Evolutionary conservation across 2,888 invertebrate genomes (phyloP), one percentile per base, ranked within the genome.

Genomic region (Eustalomyia histrio): DNA sequence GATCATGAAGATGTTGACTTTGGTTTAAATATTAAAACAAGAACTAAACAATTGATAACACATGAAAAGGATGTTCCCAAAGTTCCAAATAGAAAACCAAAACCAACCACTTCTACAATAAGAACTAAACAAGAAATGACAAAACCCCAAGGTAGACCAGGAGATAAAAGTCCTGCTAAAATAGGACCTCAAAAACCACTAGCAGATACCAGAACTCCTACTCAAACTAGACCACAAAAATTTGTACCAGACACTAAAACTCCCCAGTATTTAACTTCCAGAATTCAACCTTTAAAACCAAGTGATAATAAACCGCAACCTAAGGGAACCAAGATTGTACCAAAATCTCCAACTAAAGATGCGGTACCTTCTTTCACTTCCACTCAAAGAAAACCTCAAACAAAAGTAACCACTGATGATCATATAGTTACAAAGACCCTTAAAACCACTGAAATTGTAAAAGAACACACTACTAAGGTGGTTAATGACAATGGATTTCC

Each of bases 1-100:
- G 57, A 61, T 39, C 14, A 67, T 12, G 78, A 81, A 33, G 78
- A 74, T 17, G 64, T 78, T 29, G 81, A 78, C 55, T 60, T 71
- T 18, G 33, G 24, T 14, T 39, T 67, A 0, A 61, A 58, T 71
- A 21, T 75, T 10, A 81, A 68, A 29, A 78, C 24, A 14, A 71
- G 39, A 7, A 71, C 71, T 0, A 74, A 61, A n/a, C 71, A 81
- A 35, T 35, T 81, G 35, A 80, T 80, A 53, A 69, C 63, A 4
- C 63, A 80, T 12, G 76, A 80, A 55, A 76, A 76, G 50, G 24
- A 78, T 35, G n/a, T 33, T 12, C 55, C 75, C 6, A 6, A 9
- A 17, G 17, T 24, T 14, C 47, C 71, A 0, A 47, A 43, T 4
- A 68, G 18, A 8, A 35, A 4, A 63, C 4, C 67, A 18, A 65